Evolutionary conservation across 2,797 vertebrate species (phyloP).

Genomic region (Enoplosus armatus): DNA sequence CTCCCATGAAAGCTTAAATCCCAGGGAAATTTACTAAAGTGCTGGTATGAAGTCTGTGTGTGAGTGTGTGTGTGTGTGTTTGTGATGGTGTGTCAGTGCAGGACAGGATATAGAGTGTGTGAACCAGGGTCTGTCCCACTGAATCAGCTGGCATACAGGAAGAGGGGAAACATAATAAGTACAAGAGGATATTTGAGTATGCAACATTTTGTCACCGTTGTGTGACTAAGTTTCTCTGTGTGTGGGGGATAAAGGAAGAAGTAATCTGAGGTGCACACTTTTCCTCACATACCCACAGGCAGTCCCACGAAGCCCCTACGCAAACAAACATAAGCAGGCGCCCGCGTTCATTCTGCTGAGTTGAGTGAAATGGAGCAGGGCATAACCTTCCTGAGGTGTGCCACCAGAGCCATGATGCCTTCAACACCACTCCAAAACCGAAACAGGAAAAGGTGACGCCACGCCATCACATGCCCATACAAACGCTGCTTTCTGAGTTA

Average conservation of each 20-base stretch:
- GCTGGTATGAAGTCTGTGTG: slow-evolving; percentile 58
- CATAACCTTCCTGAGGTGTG: slow-evolving; percentile 76
- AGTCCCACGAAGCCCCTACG: slow-evolving; percentile 19
- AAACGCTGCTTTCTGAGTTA: slow-evolving; percentile 10
- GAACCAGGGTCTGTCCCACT: slow-evolving; percentile 75
- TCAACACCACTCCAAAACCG: slow-evolving; percentile 55
- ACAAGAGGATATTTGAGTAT: slow-evolving; percentile 57
- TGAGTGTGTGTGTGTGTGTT: slow-evolving; percentile 43
- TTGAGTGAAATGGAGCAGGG: slow-evolving; percentile 63
- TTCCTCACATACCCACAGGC: slow-evolving; percentile 41
- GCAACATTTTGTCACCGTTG: slow-evolving; percentile 55
- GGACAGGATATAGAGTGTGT: slow-evolving; percentile 81
- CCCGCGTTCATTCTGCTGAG: slow-evolving; percentile 45
- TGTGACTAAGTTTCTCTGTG: slow-evolving; percentile 55
- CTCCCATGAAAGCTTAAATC: slow-evolving; percentile 85
- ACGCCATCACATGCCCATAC: neutral
- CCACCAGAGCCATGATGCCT: slow-evolving; percentile 68
- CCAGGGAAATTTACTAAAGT: slow-evolving; percentile 76
- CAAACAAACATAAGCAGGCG: slow-evolving; percentile 55
- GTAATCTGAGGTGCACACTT: slow-evolving; percentile 36
- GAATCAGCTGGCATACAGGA: slow-evolving; percentile 70
- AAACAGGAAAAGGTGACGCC: slow-evolving; percentile 43
- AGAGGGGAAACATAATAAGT: slow-evolving; percentile 62
- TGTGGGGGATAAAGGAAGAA: slow-evolving; percentile 18
- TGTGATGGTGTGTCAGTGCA: slow-evolving; percentile 63